These are phyloP conservation scores for Rhodeus uyekii DNA, from an alignment of 2,797 vertebrate species.

Conservation along the genomic window DNA sequence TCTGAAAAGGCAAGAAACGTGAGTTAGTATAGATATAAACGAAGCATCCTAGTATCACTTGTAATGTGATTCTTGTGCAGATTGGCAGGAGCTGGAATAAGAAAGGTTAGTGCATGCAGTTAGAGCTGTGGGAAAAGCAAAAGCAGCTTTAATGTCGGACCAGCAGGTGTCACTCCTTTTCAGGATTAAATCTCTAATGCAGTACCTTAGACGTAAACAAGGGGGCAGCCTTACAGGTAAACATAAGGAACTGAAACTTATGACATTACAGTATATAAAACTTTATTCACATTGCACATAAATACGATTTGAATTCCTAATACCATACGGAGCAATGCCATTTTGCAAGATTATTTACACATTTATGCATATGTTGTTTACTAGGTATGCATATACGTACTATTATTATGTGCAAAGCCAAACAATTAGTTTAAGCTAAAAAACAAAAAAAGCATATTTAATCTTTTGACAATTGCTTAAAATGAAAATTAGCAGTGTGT, in stretches of 20 bases:
- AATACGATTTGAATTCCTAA: background rate
- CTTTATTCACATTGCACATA: background rate
- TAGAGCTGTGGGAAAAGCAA: slow-evolving; percentile 11
- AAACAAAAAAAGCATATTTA: background rate
- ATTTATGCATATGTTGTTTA: background rate
- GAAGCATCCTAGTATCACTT: slow-evolving; percentile 4
- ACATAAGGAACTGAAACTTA: slow-evolving; percentile 23
- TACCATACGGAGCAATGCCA: background rate
- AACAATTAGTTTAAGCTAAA: slow-evolving; percentile 21
- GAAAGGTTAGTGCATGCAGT: slow-evolving; percentile 41
- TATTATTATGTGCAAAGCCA: slow-evolving; percentile 36
- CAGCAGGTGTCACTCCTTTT: slow-evolving; percentile 74
- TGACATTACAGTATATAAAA: background rate
- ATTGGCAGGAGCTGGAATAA: slow-evolving; percentile 11
- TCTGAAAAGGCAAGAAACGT: background rate
- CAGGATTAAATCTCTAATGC: slow-evolving; percentile 15
- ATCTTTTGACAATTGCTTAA: background rate
- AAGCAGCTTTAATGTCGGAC: slow-evolving; percentile 60
- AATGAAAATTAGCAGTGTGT: background rate
- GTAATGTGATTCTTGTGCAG: background rate
- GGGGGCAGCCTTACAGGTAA: slow-evolving; percentile 3
- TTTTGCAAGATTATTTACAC: background rate
- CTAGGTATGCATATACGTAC: too few species aligned
- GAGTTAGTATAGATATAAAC: background rate
- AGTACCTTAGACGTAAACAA: slow-evolving; percentile 11